Evolutionary conservation across 1,140 invertebrate species (phyloP).

Genomic region (Megalopta genalis): DNA sequence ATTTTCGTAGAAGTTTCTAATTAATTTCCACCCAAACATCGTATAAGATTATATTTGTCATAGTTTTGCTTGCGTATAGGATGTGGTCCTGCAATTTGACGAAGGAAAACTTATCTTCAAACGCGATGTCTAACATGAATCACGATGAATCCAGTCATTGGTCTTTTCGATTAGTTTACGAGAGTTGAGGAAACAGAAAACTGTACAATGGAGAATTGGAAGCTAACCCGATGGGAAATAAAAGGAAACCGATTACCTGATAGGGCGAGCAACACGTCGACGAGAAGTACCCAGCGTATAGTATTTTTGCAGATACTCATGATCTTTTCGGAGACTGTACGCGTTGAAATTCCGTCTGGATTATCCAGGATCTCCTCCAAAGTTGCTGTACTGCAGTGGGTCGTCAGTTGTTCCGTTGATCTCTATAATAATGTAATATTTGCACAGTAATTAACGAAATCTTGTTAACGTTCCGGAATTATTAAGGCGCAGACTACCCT

Average conservation of each 20-base stretch:
- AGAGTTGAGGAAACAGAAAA: too few relatives aligned
- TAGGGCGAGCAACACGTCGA: constrained; percentile 43
- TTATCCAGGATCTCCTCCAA: constrained; percentile 39
- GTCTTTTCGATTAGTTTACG: too few relatives aligned
- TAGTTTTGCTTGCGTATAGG: too few relatives aligned
- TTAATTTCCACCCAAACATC: too few relatives aligned
- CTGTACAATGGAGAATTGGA: neutral
- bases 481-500: too few relatives aligned
- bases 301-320: constrained; percentile 56
- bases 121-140: too few relatives aligned
- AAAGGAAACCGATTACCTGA: constrained; percentile 26
- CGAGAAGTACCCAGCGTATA: constrained; percentile 44
- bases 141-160: too few relatives aligned
- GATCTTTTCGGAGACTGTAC: constrained; percentile 52
- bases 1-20: too few relatives aligned
- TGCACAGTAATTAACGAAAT: neutral
- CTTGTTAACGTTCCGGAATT: neutral
- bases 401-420: constrained; percentile 59
- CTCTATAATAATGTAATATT: constrained; percentile 34
- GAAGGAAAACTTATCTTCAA: too few relatives aligned
- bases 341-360: constrained; percentile 21
- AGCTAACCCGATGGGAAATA: neutral
- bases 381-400: constrained; percentile 42
- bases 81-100: too few relatives aligned
- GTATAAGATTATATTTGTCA: too few relatives aligned